These are phyloP conservation scores for Vulpes ferrilata DNA, from an alignment of 2,113 vertebrate species.

Conservation along the genomic window DNA sequence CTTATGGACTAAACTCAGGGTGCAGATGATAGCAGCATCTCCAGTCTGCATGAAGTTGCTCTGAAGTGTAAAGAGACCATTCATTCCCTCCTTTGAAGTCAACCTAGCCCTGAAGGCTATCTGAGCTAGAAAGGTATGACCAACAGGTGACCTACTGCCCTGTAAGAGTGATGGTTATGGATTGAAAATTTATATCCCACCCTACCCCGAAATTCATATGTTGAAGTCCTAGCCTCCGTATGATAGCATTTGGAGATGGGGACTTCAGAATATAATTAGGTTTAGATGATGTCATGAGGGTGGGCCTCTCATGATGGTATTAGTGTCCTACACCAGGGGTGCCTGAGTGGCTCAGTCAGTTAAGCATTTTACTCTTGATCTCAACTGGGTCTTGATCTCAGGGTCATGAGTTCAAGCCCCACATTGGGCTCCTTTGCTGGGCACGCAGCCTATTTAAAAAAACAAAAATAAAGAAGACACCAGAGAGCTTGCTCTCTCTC, in stretches of 20 bases:
- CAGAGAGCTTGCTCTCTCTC: neutral
- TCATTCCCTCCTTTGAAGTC: constrained; percentile 86
- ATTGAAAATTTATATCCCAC: neutral
- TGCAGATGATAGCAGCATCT: constrained; percentile 87
- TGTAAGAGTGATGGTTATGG: neutral
- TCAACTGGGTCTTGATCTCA: neutral
- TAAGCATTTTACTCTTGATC: neutral
- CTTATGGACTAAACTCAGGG: constrained; percentile 84
- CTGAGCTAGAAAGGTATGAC: constrained; percentile 84
- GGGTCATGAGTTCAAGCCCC: neutral
- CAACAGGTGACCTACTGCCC: constrained; percentile 85
- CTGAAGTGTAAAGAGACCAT: constrained; percentile 88
- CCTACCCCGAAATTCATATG: neutral
- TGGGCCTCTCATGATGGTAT: neutral
- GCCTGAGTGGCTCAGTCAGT: neutral
- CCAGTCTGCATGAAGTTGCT: constrained; percentile 91
- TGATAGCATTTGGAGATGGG: neutral
- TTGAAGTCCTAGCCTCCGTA: neutral
- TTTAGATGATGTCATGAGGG: neutral
- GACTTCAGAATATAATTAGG: neutral
- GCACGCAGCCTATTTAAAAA: neutral
- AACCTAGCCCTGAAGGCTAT: constrained; percentile 80
- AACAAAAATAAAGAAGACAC: neutral
- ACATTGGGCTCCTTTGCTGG: neutral
- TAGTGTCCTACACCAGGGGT: neutral